Evolutionary conservation across 2,113 vertebrate genomes (phyloP), one percentile per base, ranked within the genome.

Genomic region (Thalassoma bifasciatum): DNA sequence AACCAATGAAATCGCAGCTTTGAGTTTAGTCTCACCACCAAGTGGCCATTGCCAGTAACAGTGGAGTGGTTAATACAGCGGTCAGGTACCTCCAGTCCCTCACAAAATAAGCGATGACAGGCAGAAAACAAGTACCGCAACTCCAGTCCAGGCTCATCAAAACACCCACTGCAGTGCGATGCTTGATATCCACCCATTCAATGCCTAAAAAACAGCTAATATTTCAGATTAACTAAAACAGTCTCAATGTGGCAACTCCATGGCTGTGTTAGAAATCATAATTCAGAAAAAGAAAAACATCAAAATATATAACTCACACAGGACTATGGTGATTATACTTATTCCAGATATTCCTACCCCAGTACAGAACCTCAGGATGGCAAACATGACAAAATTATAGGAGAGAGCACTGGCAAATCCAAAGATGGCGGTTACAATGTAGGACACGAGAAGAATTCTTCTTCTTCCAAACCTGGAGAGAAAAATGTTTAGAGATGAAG

Each of bases 131-230:
- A 22, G 70, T 56, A 21, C 22, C 53, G 19, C 81, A 0, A 57
- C 81, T 83, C 92, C 92, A 93, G 56, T 91, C 90, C 47, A 90
- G 8, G 62, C 87, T 92, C n/a, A 89, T 37, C 16, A 92, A 46
- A 58, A 91, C 66, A 1, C 53, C 72, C 19, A 85, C 69, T 16
- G 42, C 6, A 2, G 89, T 86, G 14, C 91, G 84, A 79, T 90
- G 90, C 49, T 85, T 80, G n/a, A 92, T 86, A 51, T 91, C 91
- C 47, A 90, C 81, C 92, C 92, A 93, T 62, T 93, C 92, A 46
- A 92, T 54, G 53, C 72, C 91, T 92, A 17, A 19, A 22, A 56
- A 21, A 51, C 69, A 34, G 14, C 49, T 10, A 30, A 52, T 5
- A 54, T 47, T 21, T 22, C 9, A 65, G 22, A 52, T 42, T 13